These are phyloP conservation scores for Bradypodion ventrale DNA, from an alignment of 2,797 vertebrate genomes.

Conservation along the genomic window DNA sequence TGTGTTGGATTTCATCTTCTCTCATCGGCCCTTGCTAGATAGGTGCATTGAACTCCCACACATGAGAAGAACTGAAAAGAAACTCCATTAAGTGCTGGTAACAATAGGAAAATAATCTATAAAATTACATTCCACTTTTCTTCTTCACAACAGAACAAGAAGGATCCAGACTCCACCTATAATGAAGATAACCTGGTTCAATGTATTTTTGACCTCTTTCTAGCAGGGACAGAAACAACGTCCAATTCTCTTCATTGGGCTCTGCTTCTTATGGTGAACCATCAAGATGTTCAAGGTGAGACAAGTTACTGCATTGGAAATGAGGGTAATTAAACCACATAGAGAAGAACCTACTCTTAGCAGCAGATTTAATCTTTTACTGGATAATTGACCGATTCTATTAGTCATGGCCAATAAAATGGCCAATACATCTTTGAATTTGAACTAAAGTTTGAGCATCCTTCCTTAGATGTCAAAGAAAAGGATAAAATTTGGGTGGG, in stretches of 20 bases:
- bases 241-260: constrained; percentile 12
- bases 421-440: not conserved
- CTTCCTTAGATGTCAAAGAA: not conserved
- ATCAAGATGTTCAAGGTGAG: constrained; percentile 32
- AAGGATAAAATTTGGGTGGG: not conserved
- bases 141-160: constrained; percentile 42
- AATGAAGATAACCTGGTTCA: constrained; percentile 60
- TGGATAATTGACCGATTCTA: not conserved
- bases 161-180: constrained; percentile 43
- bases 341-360: not conserved
- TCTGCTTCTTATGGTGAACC: not conserved
- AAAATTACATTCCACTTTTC: not conserved
- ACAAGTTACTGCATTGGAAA: too few relatives aligned
- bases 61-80: not conserved
- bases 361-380: not conserved
- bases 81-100: not conserved
- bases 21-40: not conserved
- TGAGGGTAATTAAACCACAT: too few relatives aligned
- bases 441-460: not conserved
- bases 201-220: constrained; percentile 40
- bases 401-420: not conserved
- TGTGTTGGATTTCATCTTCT: not conserved
- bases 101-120: not conserved
- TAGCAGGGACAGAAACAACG: constrained; percentile 50
- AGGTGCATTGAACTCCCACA: not conserved